Conservation (phyloP, 2,113 vertebrate species). For the Xiphophorus maculatus region DNA sequence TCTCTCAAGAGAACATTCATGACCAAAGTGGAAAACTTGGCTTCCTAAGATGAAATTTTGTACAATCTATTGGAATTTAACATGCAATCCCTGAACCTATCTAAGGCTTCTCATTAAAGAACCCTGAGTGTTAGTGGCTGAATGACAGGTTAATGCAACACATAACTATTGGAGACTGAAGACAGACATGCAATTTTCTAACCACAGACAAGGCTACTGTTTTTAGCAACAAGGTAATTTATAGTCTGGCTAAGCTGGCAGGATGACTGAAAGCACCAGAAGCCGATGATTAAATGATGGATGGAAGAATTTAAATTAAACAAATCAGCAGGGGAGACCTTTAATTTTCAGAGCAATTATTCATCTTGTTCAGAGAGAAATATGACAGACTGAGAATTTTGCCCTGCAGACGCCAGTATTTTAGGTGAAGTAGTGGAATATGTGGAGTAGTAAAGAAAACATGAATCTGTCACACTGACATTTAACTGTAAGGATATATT, state of each 20-base stretch:
- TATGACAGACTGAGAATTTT: conserved; percentile 11
- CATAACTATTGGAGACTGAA: conserved; percentile 31
- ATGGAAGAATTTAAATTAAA: conserved; percentile 27
- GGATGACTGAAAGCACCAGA: conserved; percentile 10
- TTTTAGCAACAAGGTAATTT: conserved; percentile 22
- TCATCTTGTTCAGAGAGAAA: conserved; percentile 22
- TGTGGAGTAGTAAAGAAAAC: conserved; percentile 24
- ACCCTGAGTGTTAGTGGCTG: conserved; percentile 23
- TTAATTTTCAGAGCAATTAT: conserved; percentile 26
- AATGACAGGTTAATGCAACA: conserved; percentile 1
- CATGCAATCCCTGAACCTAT: conserved; percentile 8
- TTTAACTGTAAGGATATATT: conserved; percentile 42
- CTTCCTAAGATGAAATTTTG: no score
- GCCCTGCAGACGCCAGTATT: conserved; percentile 7
- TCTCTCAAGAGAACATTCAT: not conserved
- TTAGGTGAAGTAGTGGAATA: conserved; percentile 20
- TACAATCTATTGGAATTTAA: not conserved
- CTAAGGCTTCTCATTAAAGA: conserved; percentile 17
- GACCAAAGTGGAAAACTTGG: not conserved
- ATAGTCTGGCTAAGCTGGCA: not conserved
- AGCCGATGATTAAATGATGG: conserved; percentile 47
- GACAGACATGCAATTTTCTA: conserved; percentile 46
- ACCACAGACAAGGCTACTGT: conserved; percentile 17
- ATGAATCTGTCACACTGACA: conserved; percentile 53
- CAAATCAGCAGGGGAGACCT: not conserved